Evolutionary conservation across 2,797 vertebrate genomes (phyloP).

Genomic region (Pseudopleuronectes americanus): DNA sequence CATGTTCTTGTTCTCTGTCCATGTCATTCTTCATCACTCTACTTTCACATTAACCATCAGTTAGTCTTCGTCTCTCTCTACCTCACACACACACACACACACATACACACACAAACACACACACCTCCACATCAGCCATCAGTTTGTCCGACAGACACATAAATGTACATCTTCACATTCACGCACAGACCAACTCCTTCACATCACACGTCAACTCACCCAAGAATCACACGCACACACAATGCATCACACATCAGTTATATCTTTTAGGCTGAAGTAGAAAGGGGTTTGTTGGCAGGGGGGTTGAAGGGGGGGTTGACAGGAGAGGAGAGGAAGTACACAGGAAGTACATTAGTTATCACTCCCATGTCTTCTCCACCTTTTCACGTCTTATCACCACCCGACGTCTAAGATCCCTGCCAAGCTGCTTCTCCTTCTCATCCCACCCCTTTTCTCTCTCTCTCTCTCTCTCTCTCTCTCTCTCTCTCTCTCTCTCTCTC

Average conservation of each 20-base stretch:
- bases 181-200: conserved; percentile 30
- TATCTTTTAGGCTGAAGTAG: conserved; percentile 74
- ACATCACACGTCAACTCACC: conserved; percentile 54
- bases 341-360: conserved; percentile 97
- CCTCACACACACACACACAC: conserved; percentile 13
- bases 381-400: conserved; percentile 84
- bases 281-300: conserved; percentile 28
- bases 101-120: conserved; percentile 17
- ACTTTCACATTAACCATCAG: conserved; percentile 86
- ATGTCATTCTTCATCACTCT: conserved; percentile 54
- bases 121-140: conserved; percentile 41
- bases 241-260: conserved; percentile 56
- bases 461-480: conserved; percentile 35
- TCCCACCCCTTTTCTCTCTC: conserved; percentile 11
- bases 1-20: conserved; percentile 35
- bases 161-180: conserved; percentile 54
- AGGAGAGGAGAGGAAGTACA: conserved; percentile 89
- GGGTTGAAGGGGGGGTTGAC: conserved; percentile 74
- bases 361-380: conserved; percentile 87
- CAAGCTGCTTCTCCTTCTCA: conserved; percentile 37
- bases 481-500: conserved; percentile 33
- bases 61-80: conserved; percentile 41
- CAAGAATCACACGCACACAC: conserved; percentile 30
- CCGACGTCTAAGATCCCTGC: conserved; percentile 66
- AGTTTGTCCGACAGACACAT: conserved; percentile 49